Evolutionary conservation across 1,140 invertebrate species (phyloP).

Genomic region (Nilaparvata lugens): DNA sequence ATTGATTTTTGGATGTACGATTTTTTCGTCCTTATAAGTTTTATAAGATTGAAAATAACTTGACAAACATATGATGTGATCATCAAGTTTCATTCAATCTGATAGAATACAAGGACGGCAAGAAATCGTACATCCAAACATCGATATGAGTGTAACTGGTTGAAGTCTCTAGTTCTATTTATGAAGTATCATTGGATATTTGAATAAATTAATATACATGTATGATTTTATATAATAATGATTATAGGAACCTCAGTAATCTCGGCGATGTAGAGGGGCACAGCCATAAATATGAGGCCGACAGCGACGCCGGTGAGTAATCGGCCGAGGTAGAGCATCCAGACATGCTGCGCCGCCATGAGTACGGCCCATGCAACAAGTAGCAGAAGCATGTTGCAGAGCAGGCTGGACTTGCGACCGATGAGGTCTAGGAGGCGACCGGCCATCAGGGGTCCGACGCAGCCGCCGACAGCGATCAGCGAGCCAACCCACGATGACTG

Average conservation of each 20-base stretch:
- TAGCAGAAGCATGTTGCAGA: conserved; percentile 49
- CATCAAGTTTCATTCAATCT: no score
- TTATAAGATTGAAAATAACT: no score
- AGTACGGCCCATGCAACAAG: conserved; percentile 44
- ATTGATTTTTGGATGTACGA: no score
- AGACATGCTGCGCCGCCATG: conserved; percentile 1
- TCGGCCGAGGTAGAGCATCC: conserved; percentile 19
- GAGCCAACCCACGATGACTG: conserved; percentile 23
- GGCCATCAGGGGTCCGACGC: conserved; percentile 21
- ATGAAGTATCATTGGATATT: no score
- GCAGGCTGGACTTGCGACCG: conserved; percentile 59
- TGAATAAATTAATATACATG: no score
- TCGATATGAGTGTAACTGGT: no score
- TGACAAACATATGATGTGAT: no score
- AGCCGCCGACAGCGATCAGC: conserved; percentile 23
- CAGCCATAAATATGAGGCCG: conserved; percentile 62
- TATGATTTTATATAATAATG: neutral
- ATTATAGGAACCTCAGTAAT: conserved; percentile 43
- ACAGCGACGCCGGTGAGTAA: conserved; percentile 49
- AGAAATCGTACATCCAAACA: no score
- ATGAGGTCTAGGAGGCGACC: conserved; percentile 56
- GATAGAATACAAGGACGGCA: no score
- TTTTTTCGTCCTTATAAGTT: no score
- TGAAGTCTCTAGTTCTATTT: no score
- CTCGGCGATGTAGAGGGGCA: conserved; percentile 79